Percentiles rank a stretch among this genome's conserved stretches.
Conservation (phyloP, 53 echinoderm and acorn worm species). For the Temnopleurus reevesii region DNA sequence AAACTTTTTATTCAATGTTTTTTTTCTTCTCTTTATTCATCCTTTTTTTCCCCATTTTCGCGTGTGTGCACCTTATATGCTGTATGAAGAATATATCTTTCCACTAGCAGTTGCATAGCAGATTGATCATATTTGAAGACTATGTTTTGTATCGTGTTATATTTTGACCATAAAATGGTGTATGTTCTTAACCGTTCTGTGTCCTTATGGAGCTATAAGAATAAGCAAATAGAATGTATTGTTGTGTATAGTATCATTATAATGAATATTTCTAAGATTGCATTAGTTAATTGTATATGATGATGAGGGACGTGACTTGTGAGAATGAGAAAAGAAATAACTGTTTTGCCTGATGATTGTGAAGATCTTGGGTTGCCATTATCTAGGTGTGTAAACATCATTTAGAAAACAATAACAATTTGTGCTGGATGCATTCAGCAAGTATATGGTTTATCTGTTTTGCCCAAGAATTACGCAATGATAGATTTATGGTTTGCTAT, state of each 20-base stretch:
- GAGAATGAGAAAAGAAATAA: no score
- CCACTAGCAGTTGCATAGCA: slow-evolving; percentile 21
- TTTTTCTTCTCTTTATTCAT: not conserved
- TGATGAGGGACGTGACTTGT: no score
- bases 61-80: not conserved
- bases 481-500: not conserved
- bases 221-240: not conserved
- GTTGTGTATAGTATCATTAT: slow-evolving; percentile 5
- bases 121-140: not conserved
- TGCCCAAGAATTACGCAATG: not conserved
- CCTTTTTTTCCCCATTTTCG: no score
- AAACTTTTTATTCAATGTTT: not conserved
- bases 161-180: slow-evolving; percentile 39
- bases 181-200: slow-evolving; percentile 26
- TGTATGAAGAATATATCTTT: slow-evolving; percentile 26
- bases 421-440: not conserved
- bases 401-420: no score
- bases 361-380: no score
- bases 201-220: slow-evolving; percentile 3
- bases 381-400: no score
- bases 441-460: no score
- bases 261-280: not conserved
- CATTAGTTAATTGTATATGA: not conserved
- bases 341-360: no score
- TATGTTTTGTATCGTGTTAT: slow-evolving; percentile 27